Conservation (phyloP, 2,888 invertebrate genomes). For the Acrobasis consociella region DNA sequence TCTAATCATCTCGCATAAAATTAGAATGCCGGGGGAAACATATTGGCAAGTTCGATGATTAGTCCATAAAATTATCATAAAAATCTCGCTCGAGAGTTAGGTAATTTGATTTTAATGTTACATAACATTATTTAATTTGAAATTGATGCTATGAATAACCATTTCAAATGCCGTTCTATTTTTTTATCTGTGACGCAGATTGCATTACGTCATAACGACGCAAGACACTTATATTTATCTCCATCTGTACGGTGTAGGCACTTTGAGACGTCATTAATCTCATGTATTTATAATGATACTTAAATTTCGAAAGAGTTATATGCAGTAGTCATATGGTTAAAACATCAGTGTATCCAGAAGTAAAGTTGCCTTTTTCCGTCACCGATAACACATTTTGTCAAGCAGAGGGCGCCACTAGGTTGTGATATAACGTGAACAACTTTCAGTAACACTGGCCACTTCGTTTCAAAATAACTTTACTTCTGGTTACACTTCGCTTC, state of each 20-base stretch:
- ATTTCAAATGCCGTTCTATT: constrained; percentile 14
- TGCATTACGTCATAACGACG: constrained; percentile 18
- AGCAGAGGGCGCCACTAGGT: constrained; percentile 12
- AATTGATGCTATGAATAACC: constrained; percentile 7
- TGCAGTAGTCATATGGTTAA: constrained; percentile 8
- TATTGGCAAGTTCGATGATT: constrained; percentile 17
- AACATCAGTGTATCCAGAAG: constrained; percentile 18
- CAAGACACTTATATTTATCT: constrained; percentile 16
- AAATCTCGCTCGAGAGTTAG: constrained; percentile 11
- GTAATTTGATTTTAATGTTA: constrained; percentile 15
- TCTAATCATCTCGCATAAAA: constrained; percentile 39
- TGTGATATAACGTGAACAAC: neutral
- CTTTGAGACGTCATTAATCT: constrained; percentile 2
- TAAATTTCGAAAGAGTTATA: neutral
- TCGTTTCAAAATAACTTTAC: constrained; percentile 34
- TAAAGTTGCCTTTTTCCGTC: neutral
- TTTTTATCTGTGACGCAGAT: constrained; percentile 22
- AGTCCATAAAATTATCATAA: constrained; percentile 17
- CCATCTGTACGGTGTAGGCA: constrained; percentile 7
- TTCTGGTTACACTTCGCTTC: constrained; percentile 41
- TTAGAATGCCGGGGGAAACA: constrained; percentile 12
- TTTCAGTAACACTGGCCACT: constrained; percentile 2
- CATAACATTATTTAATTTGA: constrained; percentile 21
- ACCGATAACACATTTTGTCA: neutral
- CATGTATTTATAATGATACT: neutral